Evolutionary conservation across 2,888 invertebrate genomes (phyloP).

Genomic region (Lycia hirtaria): DNA sequence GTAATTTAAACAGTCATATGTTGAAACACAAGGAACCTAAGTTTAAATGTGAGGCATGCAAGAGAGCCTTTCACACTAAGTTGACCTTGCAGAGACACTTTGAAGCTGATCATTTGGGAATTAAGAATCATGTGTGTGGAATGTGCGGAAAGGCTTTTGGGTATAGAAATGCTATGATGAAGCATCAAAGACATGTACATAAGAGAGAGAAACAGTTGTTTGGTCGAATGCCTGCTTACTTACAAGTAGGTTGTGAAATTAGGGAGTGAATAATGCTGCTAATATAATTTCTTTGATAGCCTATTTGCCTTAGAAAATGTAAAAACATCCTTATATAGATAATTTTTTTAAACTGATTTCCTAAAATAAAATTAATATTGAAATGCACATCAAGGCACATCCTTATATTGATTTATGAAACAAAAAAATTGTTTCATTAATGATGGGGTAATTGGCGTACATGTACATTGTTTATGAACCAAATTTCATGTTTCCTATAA

Average conservation of each 20-base stretch:
- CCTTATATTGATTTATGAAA: no score
- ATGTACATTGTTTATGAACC: no score
- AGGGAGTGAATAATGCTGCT: conserved; percentile 19
- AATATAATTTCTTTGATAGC: no score
- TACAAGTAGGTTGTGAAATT: conserved; percentile 37
- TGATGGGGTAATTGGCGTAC: no score
- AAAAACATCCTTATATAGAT: no score
- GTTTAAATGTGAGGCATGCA: conserved; percentile 63
- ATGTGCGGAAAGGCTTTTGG: conserved; percentile 70
- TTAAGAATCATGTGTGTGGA: conserved; percentile 66
- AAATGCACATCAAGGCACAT: no score
- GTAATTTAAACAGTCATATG: conserved; percentile 67
- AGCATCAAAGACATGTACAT: conserved; percentile 66
- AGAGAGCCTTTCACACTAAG: conserved; percentile 62
- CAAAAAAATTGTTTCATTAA: no score
- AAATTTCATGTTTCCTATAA: no score
- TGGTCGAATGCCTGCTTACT: conserved; percentile 59
- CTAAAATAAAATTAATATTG: no score
- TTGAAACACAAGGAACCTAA: conserved; percentile 63
- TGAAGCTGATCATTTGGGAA: conserved; percentile 66
- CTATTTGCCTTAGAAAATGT: no score
- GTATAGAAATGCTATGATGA: conserved; percentile 70
- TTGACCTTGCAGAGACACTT: conserved; percentile 58
- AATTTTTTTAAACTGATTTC: no score
- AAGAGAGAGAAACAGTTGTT: conserved; percentile 60